phyloP scores from a whole-genome alignment of 2,797 vertebrate genomes.

The Eremophila alpestris region DNA sequence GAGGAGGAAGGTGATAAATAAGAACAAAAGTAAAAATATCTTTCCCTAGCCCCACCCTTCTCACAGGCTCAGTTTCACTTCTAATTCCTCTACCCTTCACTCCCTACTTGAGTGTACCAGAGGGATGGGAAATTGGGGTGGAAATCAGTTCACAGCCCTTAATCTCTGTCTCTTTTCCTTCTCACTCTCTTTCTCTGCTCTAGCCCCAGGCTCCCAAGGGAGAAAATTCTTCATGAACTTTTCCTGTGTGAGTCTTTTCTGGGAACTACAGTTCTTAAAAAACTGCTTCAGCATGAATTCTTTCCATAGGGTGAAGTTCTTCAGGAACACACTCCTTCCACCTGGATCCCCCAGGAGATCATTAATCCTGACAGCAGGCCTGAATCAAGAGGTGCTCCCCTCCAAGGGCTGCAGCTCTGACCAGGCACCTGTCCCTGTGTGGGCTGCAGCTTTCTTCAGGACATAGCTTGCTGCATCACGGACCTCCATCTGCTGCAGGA shows the following conservation, averaged over 20 bases:
- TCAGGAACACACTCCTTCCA: not conserved
- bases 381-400: not conserved
- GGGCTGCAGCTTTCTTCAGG: not conserved
- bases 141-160: not conserved
- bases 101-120: not conserved
- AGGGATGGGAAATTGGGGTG: fast-evolving
- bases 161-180: not conserved
- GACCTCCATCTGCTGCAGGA: fast-evolving
- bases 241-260: not conserved
- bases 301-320: fast-evolving
- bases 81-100: fast-evolving
- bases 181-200: not conserved
- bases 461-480: fast-evolving
- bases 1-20: not conserved
- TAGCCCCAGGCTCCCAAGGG: fast-evolving
- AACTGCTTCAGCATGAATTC: not conserved
- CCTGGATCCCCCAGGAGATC: fast-evolving
- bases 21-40: not conserved
- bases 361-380: not conserved
- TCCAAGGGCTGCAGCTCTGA: no score
- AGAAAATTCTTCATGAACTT: not conserved
- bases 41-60: fast-evolving
- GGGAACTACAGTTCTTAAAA: not conserved
- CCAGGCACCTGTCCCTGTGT: fast-evolving
- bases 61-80: not conserved